A percentile compares a stretch with the other conserved stretches of the same genome.
Evolutionary conservation across 1,140 invertebrate species (phyloP).

Genomic region (Microvelia longipes): DNA sequence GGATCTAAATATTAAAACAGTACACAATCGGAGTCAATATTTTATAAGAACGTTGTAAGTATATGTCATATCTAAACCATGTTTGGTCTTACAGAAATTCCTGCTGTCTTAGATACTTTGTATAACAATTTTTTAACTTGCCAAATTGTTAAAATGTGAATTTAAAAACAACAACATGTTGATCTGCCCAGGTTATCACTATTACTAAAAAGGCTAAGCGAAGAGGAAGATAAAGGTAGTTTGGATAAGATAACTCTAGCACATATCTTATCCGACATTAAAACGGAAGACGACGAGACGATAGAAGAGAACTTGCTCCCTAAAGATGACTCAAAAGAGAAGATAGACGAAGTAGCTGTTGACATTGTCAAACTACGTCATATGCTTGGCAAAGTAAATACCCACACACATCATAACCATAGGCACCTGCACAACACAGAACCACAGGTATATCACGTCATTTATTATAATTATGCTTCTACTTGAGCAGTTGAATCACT

Average conservation of each 20-base stretch:
- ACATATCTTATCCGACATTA: background rate
- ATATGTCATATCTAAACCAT: no score
- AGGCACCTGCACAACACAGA: background rate
- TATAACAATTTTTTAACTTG: no score
- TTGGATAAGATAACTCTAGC: background rate
- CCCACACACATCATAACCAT: background rate
- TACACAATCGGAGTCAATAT: no score
- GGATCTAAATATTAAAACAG: no score
- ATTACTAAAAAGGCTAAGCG: constrained; percentile 13
- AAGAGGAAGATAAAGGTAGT: constrained; percentile 9
- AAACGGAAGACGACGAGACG: background rate
- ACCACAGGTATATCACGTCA: background rate
- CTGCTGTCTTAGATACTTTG: no score
- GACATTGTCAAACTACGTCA: constrained; percentile 1
- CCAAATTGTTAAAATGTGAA: no score
- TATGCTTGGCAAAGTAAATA: background rate
- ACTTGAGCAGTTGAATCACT: no score
- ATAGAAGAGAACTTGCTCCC: background rate
- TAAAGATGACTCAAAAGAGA: background rate
- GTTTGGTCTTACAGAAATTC: no score
- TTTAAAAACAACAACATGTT: no score
- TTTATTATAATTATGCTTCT: no score
- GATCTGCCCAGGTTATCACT: constrained; percentile 12
- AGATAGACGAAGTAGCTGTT: background rate
- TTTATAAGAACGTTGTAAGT: no score